phyloP scores from a whole-genome alignment of 2,113 vertebrate genomes.

The Phylloscopus trochiloides region DNA sequence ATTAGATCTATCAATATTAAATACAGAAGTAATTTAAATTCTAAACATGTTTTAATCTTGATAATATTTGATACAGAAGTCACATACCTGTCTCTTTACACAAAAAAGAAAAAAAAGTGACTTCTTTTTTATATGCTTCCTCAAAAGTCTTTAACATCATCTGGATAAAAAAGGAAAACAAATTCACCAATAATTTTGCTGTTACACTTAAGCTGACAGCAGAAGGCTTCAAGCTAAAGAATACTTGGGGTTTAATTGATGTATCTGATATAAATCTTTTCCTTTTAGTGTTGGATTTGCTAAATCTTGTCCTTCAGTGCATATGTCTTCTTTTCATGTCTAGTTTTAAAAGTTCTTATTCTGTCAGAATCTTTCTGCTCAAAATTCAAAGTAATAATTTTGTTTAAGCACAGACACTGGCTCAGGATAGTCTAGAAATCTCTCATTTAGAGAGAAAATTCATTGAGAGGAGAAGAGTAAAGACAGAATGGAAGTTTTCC shows the following conservation, averaged over 20 bases:
- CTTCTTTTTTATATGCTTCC: background rate
- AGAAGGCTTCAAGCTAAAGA: background rate
- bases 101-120: background rate
- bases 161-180: background rate
- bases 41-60: background rate
- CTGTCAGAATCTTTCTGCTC: background rate
- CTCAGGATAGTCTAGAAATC: background rate
- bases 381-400: background rate
- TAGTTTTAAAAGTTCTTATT: background rate
- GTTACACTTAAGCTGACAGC: background rate
- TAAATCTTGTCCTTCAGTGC: background rate
- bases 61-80: background rate
- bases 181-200: background rate
- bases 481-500: background rate
- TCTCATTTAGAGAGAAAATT: background rate
- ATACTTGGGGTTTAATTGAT: background rate
- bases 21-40: background rate
- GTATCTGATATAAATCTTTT: background rate
- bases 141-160: background rate
- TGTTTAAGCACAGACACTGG: background rate
- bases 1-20: constrained; percentile 2
- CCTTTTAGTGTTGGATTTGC: background rate
- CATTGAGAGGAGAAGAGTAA: background rate
- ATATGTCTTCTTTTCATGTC: background rate
- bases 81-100: background rate